phyloP scores from a whole-genome alignment of 23 tunicate genomes.

The Trididemnum nubilum region DNA sequence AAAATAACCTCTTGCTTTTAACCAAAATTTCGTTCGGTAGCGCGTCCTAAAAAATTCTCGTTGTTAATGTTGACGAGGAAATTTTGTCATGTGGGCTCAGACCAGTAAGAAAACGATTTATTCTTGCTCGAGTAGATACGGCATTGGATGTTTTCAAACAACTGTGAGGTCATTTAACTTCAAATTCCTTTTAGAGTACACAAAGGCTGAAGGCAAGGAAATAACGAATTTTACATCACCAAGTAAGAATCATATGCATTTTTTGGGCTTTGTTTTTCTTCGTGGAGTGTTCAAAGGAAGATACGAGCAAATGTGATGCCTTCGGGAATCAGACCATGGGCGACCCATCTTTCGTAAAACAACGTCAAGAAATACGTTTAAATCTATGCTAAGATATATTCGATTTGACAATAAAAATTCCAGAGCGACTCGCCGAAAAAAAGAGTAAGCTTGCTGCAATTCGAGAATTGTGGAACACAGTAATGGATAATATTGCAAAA shows the following conservation, averaged over 20 bases:
- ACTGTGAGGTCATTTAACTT: constrained; percentile 27
- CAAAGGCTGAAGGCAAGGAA: constrained; percentile 17
- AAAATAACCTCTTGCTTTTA: too few species aligned
- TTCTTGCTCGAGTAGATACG: too few species aligned
- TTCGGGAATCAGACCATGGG: constrained; percentile 24
- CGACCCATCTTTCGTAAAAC: constrained; percentile 31
- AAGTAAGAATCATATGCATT: constrained; percentile 27
- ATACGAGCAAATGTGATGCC: constrained; percentile 18
- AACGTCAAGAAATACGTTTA: constrained; percentile 25
- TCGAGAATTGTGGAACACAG: constrained; percentile 30
- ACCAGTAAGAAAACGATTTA: constrained; percentile 25
- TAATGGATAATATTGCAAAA: constrained; percentile 30
- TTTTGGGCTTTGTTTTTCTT: constrained; percentile 34
- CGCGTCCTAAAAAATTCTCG: too few species aligned
- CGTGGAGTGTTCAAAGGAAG: constrained; percentile 33
- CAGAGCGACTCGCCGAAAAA: constrained; percentile 6
- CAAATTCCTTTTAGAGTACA: constrained; percentile 25
- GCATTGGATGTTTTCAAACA: constrained; percentile 20
- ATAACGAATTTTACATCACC: background rate
- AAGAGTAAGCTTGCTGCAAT: too few species aligned
- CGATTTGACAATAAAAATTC: constrained; percentile 28
- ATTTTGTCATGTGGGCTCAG: too few species aligned
- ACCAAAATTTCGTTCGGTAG: too few species aligned
- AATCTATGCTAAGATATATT: constrained; percentile 20
- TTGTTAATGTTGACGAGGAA: too few species aligned